phyloP scores from a whole-genome alignment of 2,797 vertebrate genomes.

The Phoebastria nigripes region DNA sequence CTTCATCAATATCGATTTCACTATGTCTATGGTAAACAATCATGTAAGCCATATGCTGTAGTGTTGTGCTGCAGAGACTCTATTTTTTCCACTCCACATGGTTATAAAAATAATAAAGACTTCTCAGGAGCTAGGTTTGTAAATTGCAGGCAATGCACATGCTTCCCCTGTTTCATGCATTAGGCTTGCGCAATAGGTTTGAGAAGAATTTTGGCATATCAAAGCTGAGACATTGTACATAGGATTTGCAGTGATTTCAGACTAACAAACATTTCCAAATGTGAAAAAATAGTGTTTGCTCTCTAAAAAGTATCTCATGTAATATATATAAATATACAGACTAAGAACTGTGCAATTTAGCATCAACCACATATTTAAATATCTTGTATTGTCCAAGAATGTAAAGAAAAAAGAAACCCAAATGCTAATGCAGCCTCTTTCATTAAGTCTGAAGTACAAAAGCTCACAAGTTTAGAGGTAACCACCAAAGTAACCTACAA shows the following conservation, averaged over 20 bases:
- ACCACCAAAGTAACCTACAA: not conserved
- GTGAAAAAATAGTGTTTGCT: not conserved
- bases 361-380: not conserved
- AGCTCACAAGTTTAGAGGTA: not conserved
- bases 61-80: not conserved
- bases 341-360: not conserved
- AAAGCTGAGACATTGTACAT: not conserved
- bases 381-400: not conserved
- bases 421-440: not conserved
- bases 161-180: not conserved
- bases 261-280: not conserved
- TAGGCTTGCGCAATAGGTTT: not conserved
- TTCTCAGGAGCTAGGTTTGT: not conserved
- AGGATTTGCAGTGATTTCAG: not conserved
- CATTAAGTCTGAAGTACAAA: not conserved
- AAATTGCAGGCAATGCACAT: not conserved
- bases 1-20: not conserved
- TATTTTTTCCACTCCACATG: not conserved
- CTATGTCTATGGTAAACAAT: not conserved
- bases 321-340: not conserved
- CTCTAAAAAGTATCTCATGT: not conserved
- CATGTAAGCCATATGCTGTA: not conserved
- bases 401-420: not conserved
- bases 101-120: not conserved
- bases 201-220: not conserved